Evolutionary conservation across 2,113 vertebrate species (phyloP), one percentile per base, ranked within the genome.

Genomic region (Catharus bicknelli): DNA sequence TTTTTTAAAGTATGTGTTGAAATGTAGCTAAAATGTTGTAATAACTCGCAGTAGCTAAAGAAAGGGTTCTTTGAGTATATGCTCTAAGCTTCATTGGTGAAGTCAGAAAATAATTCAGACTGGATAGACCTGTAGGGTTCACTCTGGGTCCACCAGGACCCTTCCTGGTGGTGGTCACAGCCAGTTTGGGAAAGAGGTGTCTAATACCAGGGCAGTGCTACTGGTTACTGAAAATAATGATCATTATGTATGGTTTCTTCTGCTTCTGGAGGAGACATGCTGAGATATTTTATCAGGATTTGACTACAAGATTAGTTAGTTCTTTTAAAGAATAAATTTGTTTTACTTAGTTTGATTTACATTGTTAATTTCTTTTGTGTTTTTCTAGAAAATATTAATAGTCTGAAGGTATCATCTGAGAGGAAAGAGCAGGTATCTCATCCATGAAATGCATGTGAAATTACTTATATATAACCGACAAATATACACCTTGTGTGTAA

Each of bases 1-100:
- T 73, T 51, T 73, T 77, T 51, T 48, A 43, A 7, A 51, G 5
- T 22, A 18, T 58, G 5, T 32, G 7, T 73, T 76, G 73, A 93
- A 96, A 89, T 83, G 47, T 79, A 90, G 80, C 82, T 95, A 66
- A 96, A 95, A 90, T 83, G 26, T 75, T 93, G 43, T 25, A 74
- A 51, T 66, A 95, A 73, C 64, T 82, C 34, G 25, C 57, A 48
- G 64, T 90, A 42, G 51, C 67, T 90, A 84, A 80, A 89, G 69
- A 91, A 92, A 47, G 93, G 14, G 45, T 90, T 57, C 47, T 91
- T 59, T 91, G 90, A 64, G n/a, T 83, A 29, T 38, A 67, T 43
- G 38, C 78, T 63, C 16, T 32, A 29, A 61, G 36, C 81, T 90
- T 93, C n/a, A 42, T 47, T 81, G 72, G 72, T 79, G 75, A 91